Evolutionary conservation across 2,888 invertebrate genomes (phyloP), one percentile per base, ranked within the genome.

Genomic region (Galerucella nymphaeae): DNA sequence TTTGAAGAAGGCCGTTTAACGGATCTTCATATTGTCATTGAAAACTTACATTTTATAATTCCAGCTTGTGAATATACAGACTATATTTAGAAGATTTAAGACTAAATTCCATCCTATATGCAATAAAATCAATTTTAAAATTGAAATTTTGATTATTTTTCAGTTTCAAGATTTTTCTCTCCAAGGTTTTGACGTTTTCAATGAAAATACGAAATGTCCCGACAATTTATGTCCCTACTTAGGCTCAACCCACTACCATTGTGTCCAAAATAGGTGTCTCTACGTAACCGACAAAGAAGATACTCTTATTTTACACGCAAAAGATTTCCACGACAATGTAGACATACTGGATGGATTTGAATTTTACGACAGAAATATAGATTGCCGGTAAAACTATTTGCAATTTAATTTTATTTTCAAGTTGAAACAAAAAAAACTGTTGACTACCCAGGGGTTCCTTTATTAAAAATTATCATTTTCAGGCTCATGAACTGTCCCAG

Each of bases 331-430:
- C 85, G 93, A 93, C 76, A 91, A 94, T 79, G 90, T 93, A 58
- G 94, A 93, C 79, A 93, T 96, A 68, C 87, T 94, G 50, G 94
- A 96, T 64, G 95, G 95, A 0, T 97, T 95, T 83, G 93, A 95
- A 75, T 95, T 94, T 85, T 96, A 93, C 85, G 94, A 94, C 83
- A 89, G 88, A 66, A 91, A 90, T 82, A 90, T 93, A 18, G 92
- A 93, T 82, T 94, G 94, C 82, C 89, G 92, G 61, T 62, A 42
- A 61, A n/a, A 16, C 9, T n/a, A 50, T 50, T 16, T 9, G 6
- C 14, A 13, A 58, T 8, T n/a, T 30, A 13, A n/a, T 13, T 13
- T 23, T 30, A 14, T 58, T 30, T n/a, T 23, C n/a, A 30, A 23
- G 58, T 23, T n/a, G 30, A 58, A 11, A 9, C 30, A 1, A 38